Base-by-base conservation (phyloP, 2,113 vertebrate species). In the Sula dactylatra region DNA sequence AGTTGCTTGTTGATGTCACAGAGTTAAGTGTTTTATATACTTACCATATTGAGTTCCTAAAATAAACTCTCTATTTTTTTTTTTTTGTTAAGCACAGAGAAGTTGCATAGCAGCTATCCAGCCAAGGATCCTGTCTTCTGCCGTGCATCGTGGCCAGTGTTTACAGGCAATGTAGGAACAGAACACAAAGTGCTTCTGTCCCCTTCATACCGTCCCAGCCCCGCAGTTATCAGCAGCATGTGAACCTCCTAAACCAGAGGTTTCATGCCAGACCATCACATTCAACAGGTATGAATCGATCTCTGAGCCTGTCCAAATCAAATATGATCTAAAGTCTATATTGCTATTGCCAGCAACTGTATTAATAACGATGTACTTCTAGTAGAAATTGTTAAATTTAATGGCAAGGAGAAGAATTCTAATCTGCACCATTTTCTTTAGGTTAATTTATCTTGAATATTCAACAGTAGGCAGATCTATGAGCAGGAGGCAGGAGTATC, bases 11-110 rank as follows among this genome's bases (percentile, higher is more conserved):
- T 94, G 93, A 91, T 93, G 90, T 85, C 89, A 95, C 54, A 65
- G 49, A 73, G 85, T 79, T 93, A 91, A 94, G 95, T 64, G 73
- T 85, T 94, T 95, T 94, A 94, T 94, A 86, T 69, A 95, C 78
- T 95, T 90, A 77, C 73, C 49, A 62, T 87, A 94, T 6, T 59
- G 40, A 87, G 81, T 90, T 94, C 82, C 90, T 96, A 96, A 97
- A 96, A 94, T 96, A 94, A 95, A 91, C 78, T 62, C 27, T 24
- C 6, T 69, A 2, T 50, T 3, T 38, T 5, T 59, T 19, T 64
- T 21, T 25, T 85, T 42, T 70, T 56, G n/a, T 59, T 4, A 16
- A 85, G 64, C 45, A 38, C 27, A 2, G 84, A 90, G 52, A 74
- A 74, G 61, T 20, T 47, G 44, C 61, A 62, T 2, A 79, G 82